These are phyloP conservation scores for Morone saxatilis DNA, from an alignment of 2,113 vertebrate genomes.

Conservation along the genomic window DNA sequence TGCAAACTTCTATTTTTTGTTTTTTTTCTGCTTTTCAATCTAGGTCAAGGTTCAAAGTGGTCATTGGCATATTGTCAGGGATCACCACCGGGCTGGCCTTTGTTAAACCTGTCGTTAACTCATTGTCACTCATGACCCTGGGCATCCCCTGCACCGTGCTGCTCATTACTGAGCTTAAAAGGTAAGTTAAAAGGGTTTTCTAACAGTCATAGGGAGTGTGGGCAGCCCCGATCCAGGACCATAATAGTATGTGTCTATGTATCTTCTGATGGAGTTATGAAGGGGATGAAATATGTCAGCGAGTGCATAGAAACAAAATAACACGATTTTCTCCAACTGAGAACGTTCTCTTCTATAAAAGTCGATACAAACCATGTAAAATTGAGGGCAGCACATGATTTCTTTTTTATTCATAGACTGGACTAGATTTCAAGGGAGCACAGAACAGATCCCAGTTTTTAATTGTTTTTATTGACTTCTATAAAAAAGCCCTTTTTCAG, in stretches of 20 bases:
- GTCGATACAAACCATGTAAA: background rate
- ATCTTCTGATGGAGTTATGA: background rate
- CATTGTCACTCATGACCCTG: slow-evolving; percentile 94
- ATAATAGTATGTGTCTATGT: background rate
- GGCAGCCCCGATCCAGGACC: background rate
- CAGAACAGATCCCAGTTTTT: background rate
- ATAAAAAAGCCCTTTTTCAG: background rate
- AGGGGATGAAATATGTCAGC: background rate
- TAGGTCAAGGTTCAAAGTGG: slow-evolving; percentile 95
- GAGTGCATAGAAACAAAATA: background rate
- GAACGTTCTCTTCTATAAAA: background rate
- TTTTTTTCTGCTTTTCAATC: slow-evolving; percentile 33
- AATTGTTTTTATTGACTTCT: background rate
- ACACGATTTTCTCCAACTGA: background rate
- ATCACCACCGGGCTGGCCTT: slow-evolving; percentile 94
- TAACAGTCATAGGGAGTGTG: background rate
- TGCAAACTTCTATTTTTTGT: background rate
- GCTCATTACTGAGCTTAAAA: slow-evolving; percentile 94
- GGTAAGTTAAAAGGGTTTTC: slow-evolving; percentile 79
- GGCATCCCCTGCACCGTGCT: slow-evolving; percentile 94
- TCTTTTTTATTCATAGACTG: background rate
- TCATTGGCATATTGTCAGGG: slow-evolving; percentile 92
- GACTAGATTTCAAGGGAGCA: background rate
- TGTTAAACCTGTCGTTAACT: slow-evolving; percentile 96
- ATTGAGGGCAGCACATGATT: background rate